These are phyloP conservation scores for Catamblyrhynchus diadema DNA, from an alignment of 2,797 vertebrate species.

Conservation along the genomic window DNA sequence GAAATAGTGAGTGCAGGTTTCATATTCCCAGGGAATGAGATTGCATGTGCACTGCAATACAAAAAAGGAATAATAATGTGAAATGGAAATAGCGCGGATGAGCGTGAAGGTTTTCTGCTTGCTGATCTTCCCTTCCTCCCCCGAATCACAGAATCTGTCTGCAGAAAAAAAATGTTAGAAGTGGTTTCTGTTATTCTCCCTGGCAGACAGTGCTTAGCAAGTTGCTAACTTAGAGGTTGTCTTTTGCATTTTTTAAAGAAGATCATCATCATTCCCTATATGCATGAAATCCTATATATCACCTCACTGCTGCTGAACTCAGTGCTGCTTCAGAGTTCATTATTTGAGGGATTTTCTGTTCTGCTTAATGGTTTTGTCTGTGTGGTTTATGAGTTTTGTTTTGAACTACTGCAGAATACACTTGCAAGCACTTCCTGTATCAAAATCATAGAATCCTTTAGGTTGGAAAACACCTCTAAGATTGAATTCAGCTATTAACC, in stretches of 20 bases:
- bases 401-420: background rate
- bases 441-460: background rate
- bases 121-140: background rate
- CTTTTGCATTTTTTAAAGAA: background rate
- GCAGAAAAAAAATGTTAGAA: background rate
- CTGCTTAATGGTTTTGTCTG: background rate
- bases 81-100: constrained; percentile 23
- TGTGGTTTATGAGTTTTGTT: background rate
- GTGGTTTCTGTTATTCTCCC: background rate
- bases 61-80: constrained; percentile 15
- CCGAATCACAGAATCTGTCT: background rate
- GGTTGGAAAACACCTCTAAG: background rate
- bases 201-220: background rate
- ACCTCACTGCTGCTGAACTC: background rate
- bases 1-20: constrained; percentile 1
- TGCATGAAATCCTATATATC: background rate
- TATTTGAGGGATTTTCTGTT: background rate
- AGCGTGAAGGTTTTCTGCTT: background rate
- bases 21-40: background rate
- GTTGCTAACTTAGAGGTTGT: background rate
- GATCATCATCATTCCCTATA: background rate
- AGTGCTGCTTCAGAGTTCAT: background rate
- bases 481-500: background rate
- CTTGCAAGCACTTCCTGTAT: background rate
- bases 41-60: background rate